Conservation (phyloP, 2,797 vertebrate species). For the Discoglossus pictus region DNA sequence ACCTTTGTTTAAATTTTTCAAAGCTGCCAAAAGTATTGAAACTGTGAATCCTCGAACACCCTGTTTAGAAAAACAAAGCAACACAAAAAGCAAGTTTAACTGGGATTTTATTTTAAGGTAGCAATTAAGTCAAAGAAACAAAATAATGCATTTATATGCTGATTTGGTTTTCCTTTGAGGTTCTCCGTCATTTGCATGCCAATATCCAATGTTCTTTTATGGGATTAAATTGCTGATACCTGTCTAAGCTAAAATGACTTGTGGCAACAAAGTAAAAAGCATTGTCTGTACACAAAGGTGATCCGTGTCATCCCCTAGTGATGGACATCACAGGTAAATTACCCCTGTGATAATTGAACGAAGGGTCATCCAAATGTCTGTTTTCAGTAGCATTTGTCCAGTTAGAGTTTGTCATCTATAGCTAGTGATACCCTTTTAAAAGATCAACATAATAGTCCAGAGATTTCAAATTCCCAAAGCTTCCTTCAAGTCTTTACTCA, state of each 20-base stretch:
- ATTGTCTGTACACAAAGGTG: conserved; percentile 31
- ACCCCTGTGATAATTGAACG: conserved; percentile 28
- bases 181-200: conserved; percentile 34
- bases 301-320: conserved; percentile 20
- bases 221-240: conserved; percentile 44
- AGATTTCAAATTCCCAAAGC: too few relatives aligned
- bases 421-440: too few relatives aligned
- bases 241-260: conserved; percentile 42
- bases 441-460: too few relatives aligned
- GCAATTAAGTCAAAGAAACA: conserved; percentile 14
- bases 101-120: conserved; percentile 14
- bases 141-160: conserved; percentile 30
- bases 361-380: conserved; percentile 21
- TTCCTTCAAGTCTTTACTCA: too few relatives aligned
- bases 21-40: conserved; percentile 22
- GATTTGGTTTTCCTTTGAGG: conserved; percentile 29
- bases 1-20: too few relatives aligned
- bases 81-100: conserved; percentile 8
- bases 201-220: conserved; percentile 45
- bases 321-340: conserved; percentile 37
- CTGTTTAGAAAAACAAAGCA: conserved; percentile 12
- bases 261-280: conserved; percentile 40
- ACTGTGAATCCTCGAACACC: conserved; percentile 14
- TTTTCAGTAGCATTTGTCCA: conserved; percentile 7
- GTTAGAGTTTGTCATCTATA: too few relatives aligned